These are phyloP conservation scores for Oncorhynchus kisutch DNA, from an alignment of 2,113 vertebrate genomes.

Conservation along the genomic window DNA sequence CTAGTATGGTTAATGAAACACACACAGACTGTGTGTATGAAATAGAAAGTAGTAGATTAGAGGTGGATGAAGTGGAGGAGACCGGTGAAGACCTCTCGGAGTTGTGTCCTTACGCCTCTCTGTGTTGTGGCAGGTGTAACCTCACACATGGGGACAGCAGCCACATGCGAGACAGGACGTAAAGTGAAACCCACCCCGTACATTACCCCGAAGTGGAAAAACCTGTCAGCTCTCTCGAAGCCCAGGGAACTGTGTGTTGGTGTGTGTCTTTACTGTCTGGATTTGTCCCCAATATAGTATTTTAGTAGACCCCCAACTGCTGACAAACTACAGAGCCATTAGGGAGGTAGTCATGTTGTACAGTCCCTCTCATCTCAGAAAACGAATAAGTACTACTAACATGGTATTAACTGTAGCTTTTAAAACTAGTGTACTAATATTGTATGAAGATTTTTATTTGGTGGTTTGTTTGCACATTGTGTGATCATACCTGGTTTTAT, in stretches of 20 bases:
- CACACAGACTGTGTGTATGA: background rate
- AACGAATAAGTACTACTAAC: conserved; percentile 50
- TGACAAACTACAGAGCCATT: conserved; percentile 44
- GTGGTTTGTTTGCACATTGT: conserved; percentile 54
- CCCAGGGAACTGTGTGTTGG: too few species aligned
- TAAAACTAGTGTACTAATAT: conserved; percentile 62
- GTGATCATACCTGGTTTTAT: conserved; percentile 47
- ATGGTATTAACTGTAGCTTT: conserved; percentile 63
- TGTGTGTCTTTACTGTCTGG: conserved; percentile 22
- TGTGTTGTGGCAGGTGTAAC: conserved; percentile 24
- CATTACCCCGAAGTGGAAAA: conserved; percentile 6
- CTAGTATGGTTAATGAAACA: background rate
- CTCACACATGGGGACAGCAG: background rate
- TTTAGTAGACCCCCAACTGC: conserved; percentile 43
- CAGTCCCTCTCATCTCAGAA: conserved; percentile 9
- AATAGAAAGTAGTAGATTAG: background rate
- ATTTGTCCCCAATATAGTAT: conserved; percentile 32
- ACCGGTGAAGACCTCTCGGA: conserved; percentile 27
- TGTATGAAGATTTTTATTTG: conserved; percentile 48
- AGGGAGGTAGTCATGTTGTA: conserved; percentile 12
- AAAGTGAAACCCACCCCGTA: background rate
- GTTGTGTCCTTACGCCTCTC: background rate
- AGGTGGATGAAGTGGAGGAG: conserved; percentile 16
- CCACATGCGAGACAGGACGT: background rate
- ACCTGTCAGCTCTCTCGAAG: conserved; percentile 15